Evolutionary conservation across 2,113 vertebrate species (phyloP), one percentile per base, ranked within the genome.

Genomic region (Phaethon lepturus): DNA sequence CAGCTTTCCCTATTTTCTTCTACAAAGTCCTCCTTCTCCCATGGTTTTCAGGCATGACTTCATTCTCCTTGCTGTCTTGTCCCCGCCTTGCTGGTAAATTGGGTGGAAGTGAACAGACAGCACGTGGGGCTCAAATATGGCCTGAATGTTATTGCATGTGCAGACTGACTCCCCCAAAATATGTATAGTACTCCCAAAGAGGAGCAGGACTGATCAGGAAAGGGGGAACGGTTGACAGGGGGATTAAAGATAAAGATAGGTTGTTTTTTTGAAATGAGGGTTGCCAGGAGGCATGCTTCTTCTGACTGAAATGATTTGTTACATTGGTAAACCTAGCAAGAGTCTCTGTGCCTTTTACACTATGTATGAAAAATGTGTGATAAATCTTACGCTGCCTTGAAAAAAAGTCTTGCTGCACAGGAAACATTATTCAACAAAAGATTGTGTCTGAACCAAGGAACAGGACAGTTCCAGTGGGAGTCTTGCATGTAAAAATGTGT

Each of bases 101-200:
- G 17, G 6, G 24, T 79, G 40, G 40, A 85, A 59, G 9, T 17
- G 56, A 88, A 75, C 26, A 47, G 28, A 59, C 17, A 4, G 11
- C 60, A 91, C 0, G 0, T 10, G 38, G 26, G 28, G 13, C 38
- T 72, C 42, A 73, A 0, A 1, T 49, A 25, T 31, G 29, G 31
- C 15, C 40, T 67, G 28, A 78, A 56, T 42, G 26, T 60, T 77
- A 64, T 4, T 80, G 58, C 29, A 25, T 15, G 12, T 23, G 19
- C 64, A 64, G 31, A 42, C 7, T 29, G 47, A 78, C 35, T 40
- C 5, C 26, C 24, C 29, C 15, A 7, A 33, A 68, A 31, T 26
- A 82, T 1, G 3, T 38, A 28, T 1, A 40, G 2, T 42, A 40
- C 15, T 28, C 6, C 29, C 26, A 47, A 67, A 67, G 42, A 74